phyloP scores from a whole-genome alignment of 1,140 invertebrate genomes.

The Gryon sp. region DNA sequence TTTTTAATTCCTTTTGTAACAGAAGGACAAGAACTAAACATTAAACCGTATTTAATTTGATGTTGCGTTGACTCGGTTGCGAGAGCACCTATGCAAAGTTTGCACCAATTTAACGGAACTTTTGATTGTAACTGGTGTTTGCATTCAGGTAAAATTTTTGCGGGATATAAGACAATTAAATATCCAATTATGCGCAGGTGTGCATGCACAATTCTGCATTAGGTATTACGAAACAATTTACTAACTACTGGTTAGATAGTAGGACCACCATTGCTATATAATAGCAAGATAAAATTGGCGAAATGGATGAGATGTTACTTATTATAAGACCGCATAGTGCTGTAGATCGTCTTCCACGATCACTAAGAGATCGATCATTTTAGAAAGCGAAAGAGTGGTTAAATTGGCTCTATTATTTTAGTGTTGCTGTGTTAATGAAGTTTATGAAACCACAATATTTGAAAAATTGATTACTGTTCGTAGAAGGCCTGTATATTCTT shows the following conservation, averaged over 20 bases:
- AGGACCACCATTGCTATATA: no score
- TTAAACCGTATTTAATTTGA: no score
- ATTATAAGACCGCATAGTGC: slow-evolving; percentile 1
- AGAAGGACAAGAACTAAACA: no score
- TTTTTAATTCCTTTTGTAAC: no score
- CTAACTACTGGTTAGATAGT: slow-evolving; percentile 28
- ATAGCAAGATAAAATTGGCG: not conserved
- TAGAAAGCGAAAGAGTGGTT: slow-evolving; percentile 53
- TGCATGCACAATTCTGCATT: slow-evolving; percentile 24
- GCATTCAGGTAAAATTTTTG: no score
- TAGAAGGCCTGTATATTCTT: slow-evolving; percentile 26
- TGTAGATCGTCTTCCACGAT: not conserved
- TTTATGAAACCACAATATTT: slow-evolving; percentile 34
- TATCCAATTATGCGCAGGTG: no score
- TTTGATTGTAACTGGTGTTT: no score
- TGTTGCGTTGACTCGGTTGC: no score
- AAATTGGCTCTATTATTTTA: slow-evolving; percentile 32
- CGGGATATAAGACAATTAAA: no score
- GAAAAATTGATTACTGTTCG: slow-evolving; percentile 17
- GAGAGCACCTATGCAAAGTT: no score
- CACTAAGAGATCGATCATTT: slow-evolving; percentile 2
- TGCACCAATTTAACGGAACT: no score
- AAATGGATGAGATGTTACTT: no score
- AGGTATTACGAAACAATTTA: slow-evolving; percentile 36
- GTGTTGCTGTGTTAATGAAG: slow-evolving; percentile 14